Conservation (phyloP, 2,113 vertebrate genomes). For the Protobothrops mucrosquamatus region DNA sequence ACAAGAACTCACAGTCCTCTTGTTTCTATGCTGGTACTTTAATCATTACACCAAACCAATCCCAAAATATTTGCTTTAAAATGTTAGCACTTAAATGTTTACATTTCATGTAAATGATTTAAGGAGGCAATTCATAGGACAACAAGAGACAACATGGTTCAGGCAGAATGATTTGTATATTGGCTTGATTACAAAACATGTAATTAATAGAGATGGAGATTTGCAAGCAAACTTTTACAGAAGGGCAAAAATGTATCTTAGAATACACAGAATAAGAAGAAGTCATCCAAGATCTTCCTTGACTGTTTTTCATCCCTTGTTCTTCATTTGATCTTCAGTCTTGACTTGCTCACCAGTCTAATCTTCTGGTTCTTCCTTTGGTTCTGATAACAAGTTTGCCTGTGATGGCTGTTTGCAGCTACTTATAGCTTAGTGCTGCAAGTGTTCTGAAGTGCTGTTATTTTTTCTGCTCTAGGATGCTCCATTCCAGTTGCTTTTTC, state of each 20-base stretch:
- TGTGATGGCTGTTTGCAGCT: background rate
- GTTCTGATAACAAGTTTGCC: background rate
- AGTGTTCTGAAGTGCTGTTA: too few species aligned
- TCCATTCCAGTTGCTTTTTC: background rate
- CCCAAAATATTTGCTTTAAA: background rate
- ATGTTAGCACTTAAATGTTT: background rate
- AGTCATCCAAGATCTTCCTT: background rate
- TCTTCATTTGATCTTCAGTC: background rate
- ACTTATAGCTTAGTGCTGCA: background rate
- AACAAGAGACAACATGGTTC: background rate
- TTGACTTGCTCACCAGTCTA: background rate
- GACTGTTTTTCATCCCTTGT: background rate
- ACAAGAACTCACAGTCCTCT: background rate
- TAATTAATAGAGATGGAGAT: background rate
- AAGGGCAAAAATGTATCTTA: background rate
- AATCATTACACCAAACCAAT: background rate
- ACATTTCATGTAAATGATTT: background rate
- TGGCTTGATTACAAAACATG: background rate
- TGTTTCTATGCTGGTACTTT: background rate
- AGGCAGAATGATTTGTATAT: background rate
- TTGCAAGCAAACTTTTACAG: background rate
- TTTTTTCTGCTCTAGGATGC: background rate
- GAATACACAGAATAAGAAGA: background rate
- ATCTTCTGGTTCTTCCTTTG: background rate
- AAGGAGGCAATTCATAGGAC: background rate